These are phyloP conservation scores for Diabrotica balteata DNA, from an alignment of 2,888 invertebrate species.

Conservation along the genomic window DNA sequence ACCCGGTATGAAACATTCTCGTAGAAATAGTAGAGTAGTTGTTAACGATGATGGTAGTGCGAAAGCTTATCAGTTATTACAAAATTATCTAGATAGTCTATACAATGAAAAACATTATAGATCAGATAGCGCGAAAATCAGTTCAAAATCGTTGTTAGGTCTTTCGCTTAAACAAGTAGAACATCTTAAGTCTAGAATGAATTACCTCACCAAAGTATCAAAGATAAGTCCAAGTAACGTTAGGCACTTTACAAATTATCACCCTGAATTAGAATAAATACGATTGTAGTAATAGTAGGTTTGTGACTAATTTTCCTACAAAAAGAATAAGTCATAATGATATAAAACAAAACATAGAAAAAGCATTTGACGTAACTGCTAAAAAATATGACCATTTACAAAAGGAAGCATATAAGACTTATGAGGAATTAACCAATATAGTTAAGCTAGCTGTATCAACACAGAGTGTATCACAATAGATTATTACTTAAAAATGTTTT, in stretches of 20 bases:
- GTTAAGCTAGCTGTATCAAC: constrained; percentile 44
- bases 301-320: no score
- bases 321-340: background rate
- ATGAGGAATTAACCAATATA: constrained; percentile 48
- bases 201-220: constrained; percentile 42
- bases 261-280: constrained; percentile 24
- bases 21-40: constrained; percentile 19
- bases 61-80: background rate
- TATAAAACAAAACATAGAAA: constrained; percentile 36
- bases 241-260: background rate
- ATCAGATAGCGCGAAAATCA: constrained; percentile 10
- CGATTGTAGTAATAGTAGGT: constrained; percentile 8
- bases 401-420: constrained; percentile 49
- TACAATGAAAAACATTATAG: background rate
- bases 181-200: constrained; percentile 43
- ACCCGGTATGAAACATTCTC: constrained; percentile 40
- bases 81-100: constrained; percentile 6
- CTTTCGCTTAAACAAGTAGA: constrained; percentile 47
- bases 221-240: constrained; percentile 1
- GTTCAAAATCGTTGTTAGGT: constrained; percentile 44
- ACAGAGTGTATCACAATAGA: background rate
- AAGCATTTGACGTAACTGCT: constrained; percentile 48
- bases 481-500: no score
- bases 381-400: constrained; percentile 48
- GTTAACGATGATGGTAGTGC: background rate